phyloP scores from a whole-genome alignment of 2,888 invertebrate genomes.

The Drosophila sordidula region DNA sequence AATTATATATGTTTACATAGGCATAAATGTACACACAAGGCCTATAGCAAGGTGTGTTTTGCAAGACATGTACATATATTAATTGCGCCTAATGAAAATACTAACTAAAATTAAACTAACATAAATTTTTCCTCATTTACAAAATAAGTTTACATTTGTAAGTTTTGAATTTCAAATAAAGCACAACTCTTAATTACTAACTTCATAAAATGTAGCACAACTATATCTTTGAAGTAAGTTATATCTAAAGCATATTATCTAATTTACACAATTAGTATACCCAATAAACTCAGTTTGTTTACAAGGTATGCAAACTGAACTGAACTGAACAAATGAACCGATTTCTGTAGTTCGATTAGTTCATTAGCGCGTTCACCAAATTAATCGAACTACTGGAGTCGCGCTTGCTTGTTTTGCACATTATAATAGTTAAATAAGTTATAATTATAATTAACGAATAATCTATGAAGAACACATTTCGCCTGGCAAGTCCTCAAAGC shows the following conservation, averaged over 20 bases:
- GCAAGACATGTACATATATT: constrained; percentile 30
- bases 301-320: constrained; percentile 39
- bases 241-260: not conserved
- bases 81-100: constrained; percentile 7
- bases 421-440: constrained; percentile 6
- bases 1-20: constrained; percentile 15
- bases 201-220: not conserved
- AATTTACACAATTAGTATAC: constrained; percentile 22
- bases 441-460: not conserved
- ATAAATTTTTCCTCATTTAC: no score
- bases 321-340: constrained; percentile 42
- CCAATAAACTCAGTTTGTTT: constrained; percentile 40
- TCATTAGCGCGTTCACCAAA: constrained; percentile 17
- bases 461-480: constrained; percentile 42
- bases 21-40: constrained; percentile 4
- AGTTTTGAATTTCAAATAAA: not conserved
- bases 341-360: constrained; percentile 35
- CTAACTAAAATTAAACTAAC: not conserved
- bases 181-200: not conserved
- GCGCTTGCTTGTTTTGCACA: constrained; percentile 20
- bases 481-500: constrained; percentile 44
- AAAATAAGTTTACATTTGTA: no score
- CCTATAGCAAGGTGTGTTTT: constrained; percentile 62
- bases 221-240: not conserved
- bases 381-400: constrained; percentile 37